phyloP scores from a whole-genome alignment of 2,797 vertebrate genomes.

The Pseudochromis fuscus region DNA sequence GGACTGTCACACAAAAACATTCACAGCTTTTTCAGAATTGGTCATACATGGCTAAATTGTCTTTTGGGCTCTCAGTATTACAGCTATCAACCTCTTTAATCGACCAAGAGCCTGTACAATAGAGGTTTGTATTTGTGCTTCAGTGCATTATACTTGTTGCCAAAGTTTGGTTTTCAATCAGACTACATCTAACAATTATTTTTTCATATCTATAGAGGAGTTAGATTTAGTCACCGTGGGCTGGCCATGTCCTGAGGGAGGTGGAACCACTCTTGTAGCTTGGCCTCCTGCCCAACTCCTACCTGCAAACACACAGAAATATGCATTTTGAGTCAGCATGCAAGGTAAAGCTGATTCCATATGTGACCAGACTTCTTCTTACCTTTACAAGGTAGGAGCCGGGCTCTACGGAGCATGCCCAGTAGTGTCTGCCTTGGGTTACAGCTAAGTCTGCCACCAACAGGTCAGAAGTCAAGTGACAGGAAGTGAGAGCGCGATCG shows the following conservation, averaged over 20 bases:
- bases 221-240: conserved; percentile 86
- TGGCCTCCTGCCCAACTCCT: conserved; percentile 94
- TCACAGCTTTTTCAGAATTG: too few species aligned
- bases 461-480: conserved; percentile 94
- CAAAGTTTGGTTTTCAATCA: not conserved
- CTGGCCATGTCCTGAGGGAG: conserved; percentile 94
- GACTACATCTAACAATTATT: conserved; percentile 26
- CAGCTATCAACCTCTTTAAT: not conserved
- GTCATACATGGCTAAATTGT: too few species aligned
- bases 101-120: not conserved
- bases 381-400: conserved; percentile 97
- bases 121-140: not conserved
- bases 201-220: not conserved
- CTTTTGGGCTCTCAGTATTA: too few species aligned
- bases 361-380: conserved; percentile 20
- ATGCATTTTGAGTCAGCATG: not conserved
- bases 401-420: conserved; percentile 96
- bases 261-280: conserved; percentile 97
- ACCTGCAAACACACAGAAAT: conserved; percentile 78
- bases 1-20: too few species aligned
- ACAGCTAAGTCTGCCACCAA: conserved; percentile 93
- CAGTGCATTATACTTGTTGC: not conserved
- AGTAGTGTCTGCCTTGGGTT: conserved; percentile 96
- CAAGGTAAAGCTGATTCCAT: not conserved
- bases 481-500: conserved; percentile 93